A percentile compares a stretch with the other conserved stretches of the same genome.
Evolutionary conservation across 2,797 vertebrate species (phyloP).

Genomic region (Setipinna tenuifilis): DNA sequence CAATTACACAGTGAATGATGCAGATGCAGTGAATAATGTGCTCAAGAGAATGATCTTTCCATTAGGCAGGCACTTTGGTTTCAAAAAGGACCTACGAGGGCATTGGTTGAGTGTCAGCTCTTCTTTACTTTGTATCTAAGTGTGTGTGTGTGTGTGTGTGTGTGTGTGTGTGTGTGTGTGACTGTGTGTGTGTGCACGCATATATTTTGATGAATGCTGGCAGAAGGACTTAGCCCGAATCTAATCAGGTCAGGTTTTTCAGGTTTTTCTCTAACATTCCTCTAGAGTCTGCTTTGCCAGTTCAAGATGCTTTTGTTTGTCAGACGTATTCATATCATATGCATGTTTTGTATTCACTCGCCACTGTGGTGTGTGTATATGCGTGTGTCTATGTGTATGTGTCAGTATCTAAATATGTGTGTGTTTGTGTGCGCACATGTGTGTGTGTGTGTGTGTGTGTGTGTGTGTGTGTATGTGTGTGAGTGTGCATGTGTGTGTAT

Average conservation of each 20-base stretch:
- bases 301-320: background rate
- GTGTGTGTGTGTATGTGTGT: conserved; percentile 16
- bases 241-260: conserved; percentile 11
- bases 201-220: conserved; percentile 1
- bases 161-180: background rate
- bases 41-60: conserved; percentile 74
- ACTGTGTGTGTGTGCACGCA: conserved; percentile 8
- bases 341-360: background rate
- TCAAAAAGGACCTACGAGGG: conserved; percentile 60
- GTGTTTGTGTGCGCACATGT: background rate
- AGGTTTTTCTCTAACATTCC: background rate
- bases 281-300: background rate
- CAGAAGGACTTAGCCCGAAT: background rate
- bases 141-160: background rate
- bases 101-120: conserved; percentile 21
- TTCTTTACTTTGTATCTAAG: background rate
- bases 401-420: no score
- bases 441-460: conserved; percentile 39
- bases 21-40: conserved; percentile 71
- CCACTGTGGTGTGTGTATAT: conserved; percentile 6
- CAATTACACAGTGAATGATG: conserved; percentile 70
- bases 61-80: conserved; percentile 73
- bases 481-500: background rate
- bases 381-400: conserved; percentile 30
- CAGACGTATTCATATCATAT: background rate